phyloP scores from a whole-genome alignment of 2,797 vertebrate species.

The Alauda arvensis region DNA sequence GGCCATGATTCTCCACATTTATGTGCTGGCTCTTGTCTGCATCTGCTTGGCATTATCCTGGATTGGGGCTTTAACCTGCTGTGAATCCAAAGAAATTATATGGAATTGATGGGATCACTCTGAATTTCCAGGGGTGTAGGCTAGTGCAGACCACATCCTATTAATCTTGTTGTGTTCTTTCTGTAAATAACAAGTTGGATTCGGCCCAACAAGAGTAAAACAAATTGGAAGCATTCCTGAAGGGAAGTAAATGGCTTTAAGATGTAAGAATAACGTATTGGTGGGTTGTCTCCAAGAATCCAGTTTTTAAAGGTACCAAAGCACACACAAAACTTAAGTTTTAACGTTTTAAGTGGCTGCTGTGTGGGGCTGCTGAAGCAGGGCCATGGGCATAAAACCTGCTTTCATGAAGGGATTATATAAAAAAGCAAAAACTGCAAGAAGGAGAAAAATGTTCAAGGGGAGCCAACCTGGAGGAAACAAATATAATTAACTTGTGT shows the following conservation, averaged over 20 bases:
- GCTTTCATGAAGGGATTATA: slow-evolving; percentile 3
- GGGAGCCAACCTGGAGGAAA: slow-evolving; percentile 36
- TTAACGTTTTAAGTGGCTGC: not conserved
- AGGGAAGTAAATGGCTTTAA: slow-evolving; percentile 38
- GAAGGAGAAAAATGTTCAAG: slow-evolving; percentile 26
- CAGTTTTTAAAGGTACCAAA: slow-evolving; percentile 3
- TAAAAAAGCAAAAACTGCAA: not conserved
- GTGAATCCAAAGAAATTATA: slow-evolving; percentile 13
- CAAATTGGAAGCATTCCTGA: slow-evolving; percentile 46
- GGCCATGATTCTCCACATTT: not conserved
- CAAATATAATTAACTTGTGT: slow-evolving; percentile 6
- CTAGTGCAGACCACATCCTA: not conserved
- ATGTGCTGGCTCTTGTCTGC: not conserved
- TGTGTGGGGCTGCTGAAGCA: not conserved
- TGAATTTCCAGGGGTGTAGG: slow-evolving; percentile 20
- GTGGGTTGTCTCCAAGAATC: slow-evolving; percentile 14
- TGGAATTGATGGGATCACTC: not conserved
- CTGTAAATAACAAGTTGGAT: slow-evolving; percentile 48
- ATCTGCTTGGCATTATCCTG: slow-evolving; percentile 44
- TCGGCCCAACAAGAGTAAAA: slow-evolving; percentile 26
- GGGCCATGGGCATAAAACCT: not conserved
- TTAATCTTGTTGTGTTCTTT: slow-evolving; percentile 31
- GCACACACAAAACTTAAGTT: not conserved
- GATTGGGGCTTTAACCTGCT: slow-evolving; percentile 17
- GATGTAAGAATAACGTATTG: not conserved